phyloP scores from a whole-genome alignment of 2,797 vertebrate species.

The Chelidonichthys spinosus region DNA sequence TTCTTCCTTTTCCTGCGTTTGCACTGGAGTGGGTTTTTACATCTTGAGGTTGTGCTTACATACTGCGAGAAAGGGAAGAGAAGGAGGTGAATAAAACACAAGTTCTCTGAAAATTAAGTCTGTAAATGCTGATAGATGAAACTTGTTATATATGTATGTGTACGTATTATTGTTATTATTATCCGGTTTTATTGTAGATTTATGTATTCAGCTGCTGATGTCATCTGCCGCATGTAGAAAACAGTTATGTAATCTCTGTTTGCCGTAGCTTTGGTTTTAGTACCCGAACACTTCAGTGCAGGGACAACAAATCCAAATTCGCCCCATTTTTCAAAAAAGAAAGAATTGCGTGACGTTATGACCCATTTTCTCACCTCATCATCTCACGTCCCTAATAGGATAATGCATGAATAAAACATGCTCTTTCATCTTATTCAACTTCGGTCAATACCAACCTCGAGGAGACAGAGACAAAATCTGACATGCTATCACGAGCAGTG shows the following conservation, averaged over 20 bases:
- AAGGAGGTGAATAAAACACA: background rate
- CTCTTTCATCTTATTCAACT: conserved; percentile 18
- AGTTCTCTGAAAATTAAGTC: background rate
- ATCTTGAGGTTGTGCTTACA: background rate
- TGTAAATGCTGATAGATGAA: background rate
- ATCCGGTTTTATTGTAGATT: conserved; percentile 1
- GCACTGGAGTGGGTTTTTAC: background rate
- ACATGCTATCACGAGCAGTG: conserved; percentile 20
- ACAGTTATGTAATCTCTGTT: conserved; percentile 13
- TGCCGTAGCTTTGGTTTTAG: conserved; percentile 3
- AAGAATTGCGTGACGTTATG: conserved; percentile 9
- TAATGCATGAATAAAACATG: conserved; percentile 44
- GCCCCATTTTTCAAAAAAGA: conserved; percentile 28
- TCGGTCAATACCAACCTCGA: conserved; percentile 2
- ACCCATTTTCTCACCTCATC: conserved; percentile 29
- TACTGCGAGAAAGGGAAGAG: conserved; percentile 4
- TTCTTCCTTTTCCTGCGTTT: background rate
- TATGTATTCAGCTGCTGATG: background rate
- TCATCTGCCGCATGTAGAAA: conserved; percentile 3
- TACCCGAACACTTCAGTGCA: background rate
- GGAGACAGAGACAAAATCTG: conserved; percentile 20
- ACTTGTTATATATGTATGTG: background rate
- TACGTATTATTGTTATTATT: background rate
- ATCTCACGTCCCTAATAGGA: conserved; percentile 16
- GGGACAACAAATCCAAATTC: background rate